These are phyloP conservation scores for Ormyrus labotus DNA, from an alignment of 2,888 invertebrate species.

Conservation along the genomic window DNA sequence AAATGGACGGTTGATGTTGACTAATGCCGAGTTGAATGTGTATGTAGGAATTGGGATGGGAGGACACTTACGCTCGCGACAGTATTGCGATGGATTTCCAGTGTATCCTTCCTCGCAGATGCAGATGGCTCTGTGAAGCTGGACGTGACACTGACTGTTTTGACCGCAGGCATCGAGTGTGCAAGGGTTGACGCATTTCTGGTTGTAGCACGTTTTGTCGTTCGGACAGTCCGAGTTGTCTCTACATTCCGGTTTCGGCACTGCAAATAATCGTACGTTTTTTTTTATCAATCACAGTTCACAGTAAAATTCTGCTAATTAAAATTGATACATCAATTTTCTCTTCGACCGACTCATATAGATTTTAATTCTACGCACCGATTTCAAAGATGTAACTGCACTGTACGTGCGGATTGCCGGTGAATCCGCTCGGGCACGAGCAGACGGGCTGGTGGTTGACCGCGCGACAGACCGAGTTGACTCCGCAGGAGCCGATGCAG, in stretches of 20 bases:
- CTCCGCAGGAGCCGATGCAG: conserved; percentile 88
- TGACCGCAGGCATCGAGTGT: conserved; percentile 83
- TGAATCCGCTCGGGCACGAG: conserved; percentile 87
- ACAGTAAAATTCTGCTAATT: too few relatives aligned
- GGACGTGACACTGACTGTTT: conserved; percentile 87
- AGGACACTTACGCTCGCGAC: conserved; percentile 82
- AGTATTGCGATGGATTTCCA: conserved; percentile 88
- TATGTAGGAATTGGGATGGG: too few relatives aligned
- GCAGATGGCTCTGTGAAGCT: conserved; percentile 88
- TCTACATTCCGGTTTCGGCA: conserved; percentile 85
- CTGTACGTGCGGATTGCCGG: conserved; percentile 86
- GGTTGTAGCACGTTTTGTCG: conserved; percentile 88
- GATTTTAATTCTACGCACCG: conserved; percentile 80
- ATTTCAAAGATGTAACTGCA: conserved; percentile 80
- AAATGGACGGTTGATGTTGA: conserved; percentile 53
- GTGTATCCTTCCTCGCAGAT: conserved; percentile 89
- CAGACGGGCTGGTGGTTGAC: conserved; percentile 90
- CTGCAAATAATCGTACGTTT: conserved; percentile 11
- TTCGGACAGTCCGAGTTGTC: conserved; percentile 88
- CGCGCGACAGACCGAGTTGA: conserved; percentile 88
- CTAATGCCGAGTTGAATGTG: too few relatives aligned
- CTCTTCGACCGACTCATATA: too few relatives aligned
- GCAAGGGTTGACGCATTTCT: conserved; percentile 87
- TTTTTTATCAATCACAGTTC: too few relatives aligned
- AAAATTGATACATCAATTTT: too few relatives aligned